Evolutionary conservation across 2,888 invertebrate species (phyloP).

Genomic region (Drosophila differens): DNA sequence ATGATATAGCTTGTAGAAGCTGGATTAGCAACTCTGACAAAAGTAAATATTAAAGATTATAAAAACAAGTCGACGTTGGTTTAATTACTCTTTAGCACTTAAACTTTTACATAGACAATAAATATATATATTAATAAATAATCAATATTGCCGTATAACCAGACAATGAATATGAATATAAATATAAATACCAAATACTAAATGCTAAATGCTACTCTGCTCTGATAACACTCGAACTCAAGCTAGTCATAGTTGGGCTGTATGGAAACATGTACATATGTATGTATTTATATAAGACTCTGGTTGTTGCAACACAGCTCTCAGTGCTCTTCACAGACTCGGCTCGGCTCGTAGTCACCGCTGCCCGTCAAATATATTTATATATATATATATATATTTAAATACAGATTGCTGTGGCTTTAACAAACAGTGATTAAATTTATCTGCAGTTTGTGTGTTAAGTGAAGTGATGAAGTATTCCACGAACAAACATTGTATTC

Average conservation of each 20-base stretch:
- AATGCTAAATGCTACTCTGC: background rate
- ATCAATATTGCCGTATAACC: background rate
- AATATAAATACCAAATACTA: background rate
- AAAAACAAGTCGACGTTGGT: background rate
- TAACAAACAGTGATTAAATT: background rate
- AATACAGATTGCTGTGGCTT: background rate
- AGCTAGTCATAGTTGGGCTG: background rate
- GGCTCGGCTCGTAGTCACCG: background rate
- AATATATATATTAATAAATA: background rate
- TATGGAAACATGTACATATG: background rate
- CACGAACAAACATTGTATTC: background rate
- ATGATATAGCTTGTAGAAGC: background rate
- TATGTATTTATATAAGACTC: background rate
- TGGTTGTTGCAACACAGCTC: background rate
- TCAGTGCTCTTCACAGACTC: background rate
- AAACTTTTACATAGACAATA: background rate
- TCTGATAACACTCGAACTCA: constrained; percentile 9
- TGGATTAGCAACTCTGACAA: background rate
- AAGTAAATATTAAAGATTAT: background rate
- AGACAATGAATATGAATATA: background rate
- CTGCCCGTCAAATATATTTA: background rate
- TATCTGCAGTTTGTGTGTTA: background rate
- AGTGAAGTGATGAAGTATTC: background rate
- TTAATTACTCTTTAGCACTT: background rate
- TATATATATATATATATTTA: background rate